These are phyloP conservation scores for Whitmania pigra DNA, from an alignment of 1,140 invertebrate species.

Conservation along the genomic window DNA sequence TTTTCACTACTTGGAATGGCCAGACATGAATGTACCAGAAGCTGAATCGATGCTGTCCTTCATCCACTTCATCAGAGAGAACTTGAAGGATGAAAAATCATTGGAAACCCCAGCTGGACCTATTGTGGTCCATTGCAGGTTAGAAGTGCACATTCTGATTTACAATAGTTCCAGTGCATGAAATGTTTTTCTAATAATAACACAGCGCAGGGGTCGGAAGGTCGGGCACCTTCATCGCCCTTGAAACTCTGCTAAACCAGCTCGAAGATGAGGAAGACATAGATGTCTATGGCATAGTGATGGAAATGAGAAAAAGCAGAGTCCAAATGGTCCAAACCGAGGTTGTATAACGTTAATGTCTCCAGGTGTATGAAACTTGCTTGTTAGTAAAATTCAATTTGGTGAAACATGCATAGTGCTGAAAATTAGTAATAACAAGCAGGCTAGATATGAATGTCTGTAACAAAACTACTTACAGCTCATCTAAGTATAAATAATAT, in stretches of 20 bases:
- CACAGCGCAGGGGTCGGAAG: constrained; percentile 4
- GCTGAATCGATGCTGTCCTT: constrained; percentile 77
- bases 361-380: too few relatives aligned
- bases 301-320: not conserved
- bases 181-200: not conserved
- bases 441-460: too few relatives aligned
- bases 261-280: not conserved
- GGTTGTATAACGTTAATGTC: not conserved
- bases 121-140: constrained; percentile 73
- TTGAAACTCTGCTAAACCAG: constrained; percentile 2
- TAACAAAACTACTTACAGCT: too few relatives aligned
- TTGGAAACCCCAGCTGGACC: constrained; percentile 52
- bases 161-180: not conserved
- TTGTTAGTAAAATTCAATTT: too few relatives aligned
- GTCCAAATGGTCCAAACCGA: constrained; percentile 3
- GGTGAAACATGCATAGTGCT: too few relatives aligned
- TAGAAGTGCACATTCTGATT: not conserved
- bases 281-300: constrained; percentile 6
- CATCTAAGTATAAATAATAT: too few relatives aligned
- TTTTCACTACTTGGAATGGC: constrained; percentile 96
- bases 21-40: constrained; percentile 97
- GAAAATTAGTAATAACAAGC: too few relatives aligned
- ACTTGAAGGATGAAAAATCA: constrained; percentile 30
- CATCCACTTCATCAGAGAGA: constrained; percentile 58
- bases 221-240: not conserved